Evolutionary conservation across 2,797 vertebrate genomes (phyloP).

Genomic region (Buphagus erythrorhynchus): DNA sequence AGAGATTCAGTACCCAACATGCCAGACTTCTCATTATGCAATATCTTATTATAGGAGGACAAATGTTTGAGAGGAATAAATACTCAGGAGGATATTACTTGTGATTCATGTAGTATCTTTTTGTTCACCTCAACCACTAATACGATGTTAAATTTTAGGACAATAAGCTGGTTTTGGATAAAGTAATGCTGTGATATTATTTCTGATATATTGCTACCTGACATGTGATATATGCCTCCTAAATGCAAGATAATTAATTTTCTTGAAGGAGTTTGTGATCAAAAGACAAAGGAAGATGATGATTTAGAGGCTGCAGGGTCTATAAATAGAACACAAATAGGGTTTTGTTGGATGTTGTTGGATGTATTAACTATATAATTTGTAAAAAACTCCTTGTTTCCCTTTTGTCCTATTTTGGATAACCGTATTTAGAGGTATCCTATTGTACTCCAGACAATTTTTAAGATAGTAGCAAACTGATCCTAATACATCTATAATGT

Average conservation of each 20-base stretch:
- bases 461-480: neutral
- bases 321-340: neutral
- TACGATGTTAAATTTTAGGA: neutral
- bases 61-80: neutral
- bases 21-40: neutral
- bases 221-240: neutral
- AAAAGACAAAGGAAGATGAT: neutral
- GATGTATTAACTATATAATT: neutral
- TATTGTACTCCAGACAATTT: neutral
- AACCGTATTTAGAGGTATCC: neutral
- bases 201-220: neutral
- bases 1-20: neutral
- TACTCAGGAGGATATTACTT: neutral
- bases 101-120: neutral
- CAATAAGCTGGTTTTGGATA: neutral
- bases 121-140: neutral
- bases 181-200: neutral
- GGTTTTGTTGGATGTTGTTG: neutral
- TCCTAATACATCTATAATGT: neutral
- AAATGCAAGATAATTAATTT: neutral
- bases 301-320: neutral
- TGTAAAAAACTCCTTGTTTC: neutral
- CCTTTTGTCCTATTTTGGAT: neutral
- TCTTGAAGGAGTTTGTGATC: neutral
- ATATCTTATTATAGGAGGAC: neutral